Conservation (phyloP, 2,888 invertebrate genomes). For the Watsonalla cultraria region DNA sequence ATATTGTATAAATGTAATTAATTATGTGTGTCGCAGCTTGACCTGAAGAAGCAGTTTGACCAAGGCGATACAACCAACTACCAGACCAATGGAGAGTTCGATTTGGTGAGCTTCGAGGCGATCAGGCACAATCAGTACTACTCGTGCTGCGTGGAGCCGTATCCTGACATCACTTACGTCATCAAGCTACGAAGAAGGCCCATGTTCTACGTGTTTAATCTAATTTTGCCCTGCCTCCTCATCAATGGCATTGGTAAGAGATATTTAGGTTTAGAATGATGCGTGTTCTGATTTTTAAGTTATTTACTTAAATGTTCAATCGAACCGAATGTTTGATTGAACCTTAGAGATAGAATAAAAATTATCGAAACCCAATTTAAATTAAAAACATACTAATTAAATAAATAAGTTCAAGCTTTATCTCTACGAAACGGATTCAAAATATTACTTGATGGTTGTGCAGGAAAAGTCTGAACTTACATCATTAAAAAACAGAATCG, state of each 20-base stretch:
- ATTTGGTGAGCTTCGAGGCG: constrained; percentile 87
- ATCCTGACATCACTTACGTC: constrained; percentile 90
- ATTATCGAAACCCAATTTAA: no score
- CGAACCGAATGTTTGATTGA: no score
- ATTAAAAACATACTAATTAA: no score
- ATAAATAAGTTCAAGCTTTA: no score
- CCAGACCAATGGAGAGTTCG: constrained; percentile 95
- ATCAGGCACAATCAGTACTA: constrained; percentile 85
- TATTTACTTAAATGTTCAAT: no score
- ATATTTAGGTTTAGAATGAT: background rate
- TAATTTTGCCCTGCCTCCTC: constrained; percentile 90
- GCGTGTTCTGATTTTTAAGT: no score
- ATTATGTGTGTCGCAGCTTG: constrained; percentile 72
- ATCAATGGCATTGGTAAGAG: constrained; percentile 89
- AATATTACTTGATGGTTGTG: no score
- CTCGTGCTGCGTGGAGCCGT: constrained; percentile 89
- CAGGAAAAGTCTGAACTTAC: no score
- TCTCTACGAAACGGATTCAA: no score
- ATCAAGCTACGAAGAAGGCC: constrained; percentile 87
- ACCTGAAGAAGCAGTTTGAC: constrained; percentile 86
- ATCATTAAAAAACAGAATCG: no score
- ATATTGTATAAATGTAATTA: constrained; percentile 2
- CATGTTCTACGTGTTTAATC: constrained; percentile 91
- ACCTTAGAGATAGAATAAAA: no score
- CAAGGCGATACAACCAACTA: constrained; percentile 93